Conservation (phyloP, 2,888 invertebrate genomes). For the Noctua pronuba region DNA sequence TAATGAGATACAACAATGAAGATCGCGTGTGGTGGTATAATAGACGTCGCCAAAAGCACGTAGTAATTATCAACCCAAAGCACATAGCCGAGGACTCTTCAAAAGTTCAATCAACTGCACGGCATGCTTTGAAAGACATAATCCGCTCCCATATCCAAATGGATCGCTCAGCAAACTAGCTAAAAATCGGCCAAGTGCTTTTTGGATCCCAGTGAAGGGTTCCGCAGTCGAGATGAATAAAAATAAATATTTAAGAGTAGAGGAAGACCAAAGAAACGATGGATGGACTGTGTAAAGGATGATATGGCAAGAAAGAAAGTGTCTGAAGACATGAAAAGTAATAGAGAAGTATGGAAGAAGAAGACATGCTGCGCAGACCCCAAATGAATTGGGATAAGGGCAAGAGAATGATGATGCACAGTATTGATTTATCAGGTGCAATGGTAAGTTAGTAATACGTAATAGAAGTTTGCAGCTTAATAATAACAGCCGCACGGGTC, state of each 20-base stretch:
- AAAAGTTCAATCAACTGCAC: neutral
- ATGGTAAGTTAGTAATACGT: too few relatives aligned
- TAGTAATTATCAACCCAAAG: neutral
- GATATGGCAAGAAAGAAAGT: too few relatives aligned
- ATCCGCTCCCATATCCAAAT: constrained; percentile 1
- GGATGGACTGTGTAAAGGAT: too few relatives aligned
- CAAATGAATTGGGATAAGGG: too few relatives aligned
- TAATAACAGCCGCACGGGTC: too few relatives aligned
- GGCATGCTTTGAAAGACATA: constrained; percentile 1
- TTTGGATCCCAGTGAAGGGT: neutral
- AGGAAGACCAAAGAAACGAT: too few relatives aligned
- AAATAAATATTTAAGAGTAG: neutral
- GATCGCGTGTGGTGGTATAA: too few relatives aligned
- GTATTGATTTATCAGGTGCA: neutral
- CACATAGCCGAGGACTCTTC: neutral
- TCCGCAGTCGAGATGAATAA: neutral
- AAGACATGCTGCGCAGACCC: too few relatives aligned
- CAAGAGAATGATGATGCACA: too few relatives aligned
- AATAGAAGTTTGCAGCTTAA: too few relatives aligned
- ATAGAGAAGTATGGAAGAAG: too few relatives aligned
- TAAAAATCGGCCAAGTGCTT: neutral
- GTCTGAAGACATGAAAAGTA: too few relatives aligned
- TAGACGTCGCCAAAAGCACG: neutral
- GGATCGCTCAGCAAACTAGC: constrained; percentile 3
- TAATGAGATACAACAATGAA: neutral